Conservation (phyloP, 2,888 invertebrate species). For the Leucophenga montana region DNA sequence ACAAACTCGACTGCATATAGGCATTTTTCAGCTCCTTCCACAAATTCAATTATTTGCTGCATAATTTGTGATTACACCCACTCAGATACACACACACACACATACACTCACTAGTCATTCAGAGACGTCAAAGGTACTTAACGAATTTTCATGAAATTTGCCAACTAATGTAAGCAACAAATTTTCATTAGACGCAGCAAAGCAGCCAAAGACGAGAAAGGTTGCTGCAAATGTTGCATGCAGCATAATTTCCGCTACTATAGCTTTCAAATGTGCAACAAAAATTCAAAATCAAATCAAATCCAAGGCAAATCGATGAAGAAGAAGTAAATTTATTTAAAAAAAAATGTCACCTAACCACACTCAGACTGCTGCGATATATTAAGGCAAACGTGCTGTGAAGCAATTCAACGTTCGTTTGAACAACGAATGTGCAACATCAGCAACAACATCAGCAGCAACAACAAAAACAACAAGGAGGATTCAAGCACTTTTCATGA, state of each 20-base stretch:
- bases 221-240: no score
- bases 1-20: constrained; percentile 43
- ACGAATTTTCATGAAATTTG: constrained; percentile 15
- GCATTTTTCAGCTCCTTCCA: not conserved
- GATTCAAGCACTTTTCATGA: constrained; percentile 53
- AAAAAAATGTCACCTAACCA: constrained; percentile 17
- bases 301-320: not conserved
- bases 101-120: no score
- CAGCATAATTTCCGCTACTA: no score
- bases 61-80: constrained; percentile 15
- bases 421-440: not conserved
- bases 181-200: constrained; percentile 25
- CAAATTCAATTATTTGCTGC: not conserved
- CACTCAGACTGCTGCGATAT: no score
- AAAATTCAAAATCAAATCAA: constrained; percentile 4
- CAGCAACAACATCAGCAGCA: constrained; percentile 30
- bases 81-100: not conserved
- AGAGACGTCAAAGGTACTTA: not conserved
- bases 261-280: not conserved
- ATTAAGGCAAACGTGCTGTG: not conserved
- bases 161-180: constrained; percentile 15
- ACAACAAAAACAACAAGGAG: constrained; percentile 46
- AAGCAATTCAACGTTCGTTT: constrained; percentile 15
- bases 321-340: not conserved
- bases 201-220: not conserved